Evolutionary conservation across 1,140 invertebrate species (phyloP), one percentile per base, ranked within the genome.

Genomic region (Chelonus insularis): DNA sequence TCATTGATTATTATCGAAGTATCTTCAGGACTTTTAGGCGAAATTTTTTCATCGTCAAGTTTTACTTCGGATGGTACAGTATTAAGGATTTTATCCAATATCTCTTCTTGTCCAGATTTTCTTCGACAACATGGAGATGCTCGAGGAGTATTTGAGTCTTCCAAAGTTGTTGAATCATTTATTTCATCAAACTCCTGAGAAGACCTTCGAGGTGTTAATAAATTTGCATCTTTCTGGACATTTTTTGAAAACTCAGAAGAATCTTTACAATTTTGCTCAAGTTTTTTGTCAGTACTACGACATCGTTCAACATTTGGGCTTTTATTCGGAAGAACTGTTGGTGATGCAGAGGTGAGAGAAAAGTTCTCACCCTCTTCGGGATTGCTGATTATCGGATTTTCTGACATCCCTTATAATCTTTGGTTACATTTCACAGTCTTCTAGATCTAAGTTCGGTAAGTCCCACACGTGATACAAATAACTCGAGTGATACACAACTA

Each of bases 371-470:
- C 20, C 47, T 60, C 57, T 14, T 16, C 57, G 11, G 47, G 37
- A 37, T 52, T 60, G 25, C 32, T 41, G 45, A 37, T 59, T 45
- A 50, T 51, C 16, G 47, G 36, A 8, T 60, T 60, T 21, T 60
- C 48, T 25, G 57, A 60, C 57, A 60, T 60, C 23, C 56, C 56
- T 48, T 7, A n/a, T 23, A 18, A 37, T 37, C 20, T 16, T 14
- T 5, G 12, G 14, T 16, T 9, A 50, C 57, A 39, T 32, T n/a
- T 32, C 50, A 12, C 50, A 32, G 12, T 52, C 50, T 52, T 52
- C 32, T 34, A 29, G 25, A 52, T 52, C 50, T 2, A 4, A 52
- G 11, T 16, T 32, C 4, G 50, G 50, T 52, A 52, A 29, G 7
- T 29, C 25, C 3, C 25, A 29, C 25, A 29, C n/a, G n/a, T n/a